phyloP scores from a whole-genome alignment of 1,140 invertebrate genomes.

The Drosophila elegans region DNA sequence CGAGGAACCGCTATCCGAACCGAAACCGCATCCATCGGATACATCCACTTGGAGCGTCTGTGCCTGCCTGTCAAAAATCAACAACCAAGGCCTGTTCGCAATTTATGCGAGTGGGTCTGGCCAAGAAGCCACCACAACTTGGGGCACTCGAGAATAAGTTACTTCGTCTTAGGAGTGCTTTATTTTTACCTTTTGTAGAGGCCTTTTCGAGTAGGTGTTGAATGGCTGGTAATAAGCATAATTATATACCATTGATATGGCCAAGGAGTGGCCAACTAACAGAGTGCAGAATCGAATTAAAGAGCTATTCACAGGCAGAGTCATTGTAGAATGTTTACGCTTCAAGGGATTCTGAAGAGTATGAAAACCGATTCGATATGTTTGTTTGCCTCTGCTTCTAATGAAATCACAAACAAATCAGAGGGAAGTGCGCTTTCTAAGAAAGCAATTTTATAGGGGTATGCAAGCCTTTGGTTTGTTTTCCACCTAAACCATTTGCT shows the following conservation, averaged over 20 bases:
- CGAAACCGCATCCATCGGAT: slow-evolving; percentile 37
- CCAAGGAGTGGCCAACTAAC: slow-evolving; percentile 44
- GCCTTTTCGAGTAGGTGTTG: slow-evolving; percentile 68
- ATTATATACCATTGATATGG: slow-evolving; percentile 72
- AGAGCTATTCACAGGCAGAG: slow-evolving; percentile 10
- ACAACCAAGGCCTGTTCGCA: slow-evolving; percentile 26
- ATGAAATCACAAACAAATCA: slow-evolving; percentile 6
- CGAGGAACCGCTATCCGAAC: slow-evolving; percentile 34
- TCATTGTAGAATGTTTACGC: slow-evolving; percentile 14
- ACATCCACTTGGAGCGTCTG: not conserved
- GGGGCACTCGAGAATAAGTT: slow-evolving; percentile 13
- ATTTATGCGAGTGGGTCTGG: slow-evolving; percentile 55
- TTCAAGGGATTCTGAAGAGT: not conserved
- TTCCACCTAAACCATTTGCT: too few relatives aligned
- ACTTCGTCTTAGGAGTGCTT: slow-evolving; percentile 28
- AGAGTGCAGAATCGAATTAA: slow-evolving; percentile 12
- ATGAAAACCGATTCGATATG: slow-evolving; percentile 10
- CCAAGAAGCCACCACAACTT: slow-evolving; percentile 22
- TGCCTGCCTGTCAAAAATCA: slow-evolving; percentile 34
- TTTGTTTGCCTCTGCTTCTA: not conserved
- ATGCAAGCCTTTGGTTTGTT: not conserved
- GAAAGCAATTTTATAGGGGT: not conserved
- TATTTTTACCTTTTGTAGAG: slow-evolving; percentile 7
- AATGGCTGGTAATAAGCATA: slow-evolving; percentile 75
- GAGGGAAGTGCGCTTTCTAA: not conserved